Percentiles rank a stretch among this genome's conserved stretches.
Evolutionary conservation across 2,888 invertebrate genomes (phyloP).

Genomic region (Brenthis daphne): DNA sequence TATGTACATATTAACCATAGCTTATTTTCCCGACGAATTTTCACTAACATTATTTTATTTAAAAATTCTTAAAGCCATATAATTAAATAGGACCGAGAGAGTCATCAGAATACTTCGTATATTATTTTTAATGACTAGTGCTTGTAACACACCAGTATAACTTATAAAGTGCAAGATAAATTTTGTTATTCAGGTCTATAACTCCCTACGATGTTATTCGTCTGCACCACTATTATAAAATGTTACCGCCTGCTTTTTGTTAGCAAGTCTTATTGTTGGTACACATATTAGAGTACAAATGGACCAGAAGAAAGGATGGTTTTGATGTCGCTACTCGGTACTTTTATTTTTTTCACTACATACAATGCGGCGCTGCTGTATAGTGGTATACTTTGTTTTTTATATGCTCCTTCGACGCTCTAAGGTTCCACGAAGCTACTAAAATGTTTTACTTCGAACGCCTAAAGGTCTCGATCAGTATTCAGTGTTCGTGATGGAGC

Average conservation of each 20-base stretch:
- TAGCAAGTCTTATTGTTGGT: constrained; percentile 31
- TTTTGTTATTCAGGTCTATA: no score
- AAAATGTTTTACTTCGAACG: constrained; percentile 13
- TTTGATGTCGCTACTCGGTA: constrained; percentile 27
- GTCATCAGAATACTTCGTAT: no score
- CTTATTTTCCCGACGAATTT: no score
- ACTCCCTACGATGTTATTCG: constrained; percentile 1
- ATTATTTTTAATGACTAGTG: no score
- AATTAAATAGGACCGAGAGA: no score
- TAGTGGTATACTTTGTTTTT: constrained; percentile 19
- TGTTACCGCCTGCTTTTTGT: constrained; percentile 27
- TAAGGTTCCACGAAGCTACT: constrained; percentile 3
- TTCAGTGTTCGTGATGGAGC: constrained; percentile 36
- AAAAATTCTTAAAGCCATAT: no score
- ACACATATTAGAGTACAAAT: constrained; percentile 30
- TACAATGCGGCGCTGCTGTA: constrained; percentile 28
- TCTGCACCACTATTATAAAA: constrained; percentile 17
- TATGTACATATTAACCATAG: no score
- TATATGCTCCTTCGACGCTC: neutral
- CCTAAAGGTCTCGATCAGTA: constrained; percentile 32
- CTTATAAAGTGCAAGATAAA: no score
- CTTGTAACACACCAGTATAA: no score
- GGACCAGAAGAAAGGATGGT: constrained; percentile 33
- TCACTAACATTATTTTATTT: no score
- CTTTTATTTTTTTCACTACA: constrained; percentile 26